Base-by-base conservation (phyloP, 2,797 vertebrate genomes). In the Pagetopsis macropterus region DNA sequence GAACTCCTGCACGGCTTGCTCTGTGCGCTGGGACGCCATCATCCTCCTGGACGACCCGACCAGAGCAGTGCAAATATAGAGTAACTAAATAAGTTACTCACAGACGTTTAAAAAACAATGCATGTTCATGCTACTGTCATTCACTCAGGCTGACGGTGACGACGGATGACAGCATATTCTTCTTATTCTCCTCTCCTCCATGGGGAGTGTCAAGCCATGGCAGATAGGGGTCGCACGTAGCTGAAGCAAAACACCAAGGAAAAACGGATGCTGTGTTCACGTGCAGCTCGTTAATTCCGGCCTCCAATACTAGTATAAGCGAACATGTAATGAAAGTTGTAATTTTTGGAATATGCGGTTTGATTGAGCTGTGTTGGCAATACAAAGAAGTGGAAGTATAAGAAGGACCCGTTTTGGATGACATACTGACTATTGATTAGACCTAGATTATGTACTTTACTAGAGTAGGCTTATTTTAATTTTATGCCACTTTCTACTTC, bases 1-100 rank as follows among this genome's bases (percentile, higher is more conserved):
- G 85, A 97, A 98, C 79, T 91, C 85, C 82, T 95, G 87, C 80
- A 98, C 95, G 62, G 94, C 86, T 77, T 93, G 93, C 50, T 94
- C 91, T 72, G 83, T 92, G 79, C 93, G 93, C 43, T 86, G 89
- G 76, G 91, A 89, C 85, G 93, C 94, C 96, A 95, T 96, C 79
- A 12, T 79, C 76, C 14, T 45, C 33, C 45, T 17, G 45, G 6
- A 72, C 31, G 12, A 12, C 43, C 23, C 55, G 2, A 48, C 23
- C 55, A 21, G 58, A 17, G 65, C 17, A 17, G 65, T 16, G 46
- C 44, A 14, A 8, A 13, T 65, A 62, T 4, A 33, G 49, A 37
- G 8, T 37, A 37, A 37, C 15, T 8, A 6, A n/a, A 16, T 52
- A 40, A 54, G 48, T 48, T 58, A 5, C 41, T 31, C 23, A 5